Percentiles rank a stretch among this genome's conserved stretches.
Conservation (phyloP, 2,797 vertebrate species). For the Martes flavigula region DNA sequence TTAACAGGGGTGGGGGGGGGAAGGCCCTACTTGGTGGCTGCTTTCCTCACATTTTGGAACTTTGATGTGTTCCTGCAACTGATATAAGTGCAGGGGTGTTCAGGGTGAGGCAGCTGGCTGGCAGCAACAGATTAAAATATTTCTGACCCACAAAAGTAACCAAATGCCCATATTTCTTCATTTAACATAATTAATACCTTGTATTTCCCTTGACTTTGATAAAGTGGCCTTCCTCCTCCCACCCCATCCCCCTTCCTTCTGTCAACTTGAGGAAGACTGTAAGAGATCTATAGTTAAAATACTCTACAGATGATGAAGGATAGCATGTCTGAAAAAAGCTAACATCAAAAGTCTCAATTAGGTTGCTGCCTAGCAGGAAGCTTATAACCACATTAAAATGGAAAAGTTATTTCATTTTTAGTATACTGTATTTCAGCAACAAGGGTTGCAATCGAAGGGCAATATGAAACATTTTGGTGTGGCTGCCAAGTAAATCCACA, state of each 20-base stretch:
- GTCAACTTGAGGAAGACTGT: constrained; percentile 83
- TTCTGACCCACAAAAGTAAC: constrained; percentile 84
- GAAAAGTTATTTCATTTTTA: constrained; percentile 85
- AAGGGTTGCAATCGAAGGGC: constrained; percentile 71
- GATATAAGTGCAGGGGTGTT: constrained; percentile 78
- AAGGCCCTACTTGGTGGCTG: constrained; percentile 49
- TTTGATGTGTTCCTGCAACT: constrained; percentile 86
- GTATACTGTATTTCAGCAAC: constrained; percentile 76
- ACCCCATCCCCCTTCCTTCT: constrained; percentile 64
- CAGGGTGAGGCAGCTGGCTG: constrained; percentile 83
- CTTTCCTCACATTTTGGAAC: constrained; percentile 78
- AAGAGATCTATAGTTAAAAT: constrained; percentile 83
- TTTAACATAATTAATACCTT: constrained; percentile 93
- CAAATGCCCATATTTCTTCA: constrained; percentile 88
- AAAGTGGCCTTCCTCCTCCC: constrained; percentile 78
- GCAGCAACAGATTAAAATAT: constrained; percentile 80
- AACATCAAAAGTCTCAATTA: constrained; percentile 90
- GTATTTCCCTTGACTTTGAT: constrained; percentile 87
- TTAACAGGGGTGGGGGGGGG: not conserved
- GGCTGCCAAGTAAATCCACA: constrained; percentile 70
- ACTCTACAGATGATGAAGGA: constrained; percentile 87
- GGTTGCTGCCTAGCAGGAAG: constrained; percentile 87
- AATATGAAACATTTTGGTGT: constrained; percentile 56
- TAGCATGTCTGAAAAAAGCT: constrained; percentile 82
- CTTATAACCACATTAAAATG: constrained; percentile 87